These are phyloP conservation scores for Eupeodes corollae DNA, from an alignment of 1,140 invertebrate species.

Conservation along the genomic window DNA sequence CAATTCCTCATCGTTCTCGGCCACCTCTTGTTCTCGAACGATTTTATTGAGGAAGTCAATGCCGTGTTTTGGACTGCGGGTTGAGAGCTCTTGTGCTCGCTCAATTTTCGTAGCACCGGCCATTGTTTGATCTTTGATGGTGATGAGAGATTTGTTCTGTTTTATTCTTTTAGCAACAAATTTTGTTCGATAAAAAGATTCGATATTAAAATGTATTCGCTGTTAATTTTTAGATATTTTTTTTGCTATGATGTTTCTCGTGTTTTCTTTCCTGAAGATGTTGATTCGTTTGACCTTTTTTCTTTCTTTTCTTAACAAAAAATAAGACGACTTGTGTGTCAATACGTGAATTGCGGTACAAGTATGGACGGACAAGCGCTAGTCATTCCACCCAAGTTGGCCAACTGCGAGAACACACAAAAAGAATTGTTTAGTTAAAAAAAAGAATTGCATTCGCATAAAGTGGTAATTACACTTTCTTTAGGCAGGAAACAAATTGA, in stretches of 20 bases:
- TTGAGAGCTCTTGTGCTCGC: constrained; percentile 57
- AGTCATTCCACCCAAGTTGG: constrained; percentile 1
- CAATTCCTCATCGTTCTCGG: constrained; percentile 72
- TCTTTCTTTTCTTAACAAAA: background rate
- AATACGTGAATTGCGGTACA: too few species aligned
- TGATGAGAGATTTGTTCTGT: background rate
- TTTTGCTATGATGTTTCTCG: constrained; percentile 2
- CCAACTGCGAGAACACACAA: background rate
- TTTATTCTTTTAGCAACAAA: background rate
- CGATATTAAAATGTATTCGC: background rate
- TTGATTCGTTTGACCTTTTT: background rate
- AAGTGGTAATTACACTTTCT: too few species aligned
- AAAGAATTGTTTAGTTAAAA: background rate
- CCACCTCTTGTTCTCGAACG: constrained; percentile 53
- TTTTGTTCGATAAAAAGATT: background rate
- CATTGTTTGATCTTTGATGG: constrained; percentile 44
- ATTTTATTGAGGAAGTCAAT: constrained; percentile 59
- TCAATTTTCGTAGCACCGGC: constrained; percentile 79
- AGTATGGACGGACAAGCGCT: background rate
- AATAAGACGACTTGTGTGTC: too few species aligned
- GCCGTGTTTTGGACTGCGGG: constrained; percentile 56
- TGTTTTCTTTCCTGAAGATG: background rate
- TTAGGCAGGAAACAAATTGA: too few species aligned
- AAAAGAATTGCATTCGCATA: too few species aligned
- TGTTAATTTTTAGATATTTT: background rate